Conservation (phyloP, 2,113 vertebrate species). For the Marcusenius ussheri region DNA sequence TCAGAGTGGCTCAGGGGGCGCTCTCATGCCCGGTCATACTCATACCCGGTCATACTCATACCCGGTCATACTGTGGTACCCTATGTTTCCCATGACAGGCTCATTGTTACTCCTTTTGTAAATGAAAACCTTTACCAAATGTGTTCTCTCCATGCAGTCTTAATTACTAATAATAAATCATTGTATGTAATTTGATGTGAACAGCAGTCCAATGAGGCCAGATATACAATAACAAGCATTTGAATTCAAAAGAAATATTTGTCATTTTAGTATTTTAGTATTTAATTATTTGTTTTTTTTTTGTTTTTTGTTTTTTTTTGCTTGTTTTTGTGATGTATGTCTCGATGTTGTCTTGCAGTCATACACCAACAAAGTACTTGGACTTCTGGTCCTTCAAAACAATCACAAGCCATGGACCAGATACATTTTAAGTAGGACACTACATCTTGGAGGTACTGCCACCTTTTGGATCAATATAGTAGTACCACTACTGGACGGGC, state of each 20-base stretch:
- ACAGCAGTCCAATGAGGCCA: background rate
- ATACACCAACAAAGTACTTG: background rate
- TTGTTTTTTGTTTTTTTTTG: background rate
- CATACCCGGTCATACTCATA: background rate
- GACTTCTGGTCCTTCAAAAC: background rate
- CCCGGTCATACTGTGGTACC: background rate
- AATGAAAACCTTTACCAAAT: background rate
- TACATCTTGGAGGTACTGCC: conserved; percentile 19
- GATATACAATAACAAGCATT: background rate
- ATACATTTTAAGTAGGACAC: background rate
- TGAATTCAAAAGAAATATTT: background rate
- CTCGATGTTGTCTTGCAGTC: background rate
- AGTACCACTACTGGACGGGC: background rate
- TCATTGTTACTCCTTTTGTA: background rate
- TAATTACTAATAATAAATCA: background rate
- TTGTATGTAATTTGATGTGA: background rate
- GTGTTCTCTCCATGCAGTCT: background rate
- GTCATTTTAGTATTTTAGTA: background rate
- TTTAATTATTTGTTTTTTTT: background rate
- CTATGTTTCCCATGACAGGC: background rate
- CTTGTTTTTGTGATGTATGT: background rate
- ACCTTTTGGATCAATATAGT: conserved; percentile 6
- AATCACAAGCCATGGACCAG: background rate
- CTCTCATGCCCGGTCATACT: background rate
- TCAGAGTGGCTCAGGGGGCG: background rate